Conservation (phyloP, 2,888 invertebrate species). For the Ryuthela nishihirai region DNA sequence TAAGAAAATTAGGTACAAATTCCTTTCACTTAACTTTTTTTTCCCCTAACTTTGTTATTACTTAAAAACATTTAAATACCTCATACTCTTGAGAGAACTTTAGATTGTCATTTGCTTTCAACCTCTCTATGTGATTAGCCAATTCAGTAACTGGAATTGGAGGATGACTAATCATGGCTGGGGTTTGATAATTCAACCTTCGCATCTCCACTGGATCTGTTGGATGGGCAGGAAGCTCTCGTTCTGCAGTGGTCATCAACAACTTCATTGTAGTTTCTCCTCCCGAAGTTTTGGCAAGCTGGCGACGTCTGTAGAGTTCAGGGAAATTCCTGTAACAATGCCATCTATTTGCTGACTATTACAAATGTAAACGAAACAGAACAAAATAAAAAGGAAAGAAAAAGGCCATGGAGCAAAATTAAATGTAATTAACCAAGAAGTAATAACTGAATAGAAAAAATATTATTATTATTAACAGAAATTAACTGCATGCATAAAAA, state of each 20-base stretch:
- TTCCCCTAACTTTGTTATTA: too few relatives aligned
- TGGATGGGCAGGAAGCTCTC: constrained; percentile 38
- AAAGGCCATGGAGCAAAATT: not conserved
- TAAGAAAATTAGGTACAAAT: too few relatives aligned
- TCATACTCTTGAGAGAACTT: constrained; percentile 98
- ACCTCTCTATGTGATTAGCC: constrained; percentile 87
- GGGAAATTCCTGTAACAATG: constrained; percentile 37
- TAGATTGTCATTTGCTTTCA: constrained; percentile 92
- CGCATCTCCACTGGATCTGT: constrained; percentile 92
- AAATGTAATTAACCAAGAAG: not conserved
- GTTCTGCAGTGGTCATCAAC: constrained; percentile 38
- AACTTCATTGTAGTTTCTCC: constrained; percentile 44
- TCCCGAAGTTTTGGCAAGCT: constrained; percentile 32
- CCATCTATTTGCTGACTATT: too few relatives aligned
- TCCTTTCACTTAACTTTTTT: too few relatives aligned
- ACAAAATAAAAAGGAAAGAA: not conserved
- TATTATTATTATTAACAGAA: not conserved
- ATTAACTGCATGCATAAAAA: constrained; percentile 15
- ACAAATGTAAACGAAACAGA: not conserved
- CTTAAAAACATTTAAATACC: constrained; percentile 5
- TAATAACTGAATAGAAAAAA: not conserved
- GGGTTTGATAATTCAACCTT: constrained; percentile 92
- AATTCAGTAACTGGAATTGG: constrained; percentile 94
- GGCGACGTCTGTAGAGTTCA: constrained; percentile 30
- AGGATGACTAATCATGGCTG: constrained; percentile 94